A percentile compares a stretch with the other conserved stretches of the same genome.
Conservation (phyloP, 2,113 vertebrate species). For the Gracilinanus agilis region DNA sequence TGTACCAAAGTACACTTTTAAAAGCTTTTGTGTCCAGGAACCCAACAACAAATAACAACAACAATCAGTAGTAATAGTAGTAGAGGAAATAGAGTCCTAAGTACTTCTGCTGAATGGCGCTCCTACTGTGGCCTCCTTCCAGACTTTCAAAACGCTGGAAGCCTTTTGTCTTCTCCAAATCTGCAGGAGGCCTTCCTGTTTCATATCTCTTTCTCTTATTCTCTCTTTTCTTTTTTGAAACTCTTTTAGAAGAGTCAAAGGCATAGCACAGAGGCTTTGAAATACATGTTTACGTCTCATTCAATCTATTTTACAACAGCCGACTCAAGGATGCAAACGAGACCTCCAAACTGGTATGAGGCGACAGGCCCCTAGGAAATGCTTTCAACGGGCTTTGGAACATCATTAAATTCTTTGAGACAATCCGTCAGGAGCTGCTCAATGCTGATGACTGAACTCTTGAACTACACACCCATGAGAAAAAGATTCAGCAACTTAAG, state of each 20-base stretch:
- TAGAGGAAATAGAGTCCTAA: constrained; percentile 64
- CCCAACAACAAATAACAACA: constrained; percentile 56
- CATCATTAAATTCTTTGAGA: not conserved
- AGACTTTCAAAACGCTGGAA: constrained; percentile 69
- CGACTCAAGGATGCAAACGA: not conserved
- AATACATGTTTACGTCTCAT: constrained; percentile 64
- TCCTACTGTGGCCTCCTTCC: constrained; percentile 45
- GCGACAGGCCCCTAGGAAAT: not conserved
- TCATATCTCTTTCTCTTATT: constrained; percentile 51
- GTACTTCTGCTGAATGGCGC: constrained; percentile 61
- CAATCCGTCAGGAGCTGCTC: not conserved
- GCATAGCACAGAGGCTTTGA: constrained; percentile 62
- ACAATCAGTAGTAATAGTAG: constrained; percentile 9
- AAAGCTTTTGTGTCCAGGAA: constrained; percentile 71
- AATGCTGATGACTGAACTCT: not conserved
- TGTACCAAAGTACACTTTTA: constrained; percentile 59
- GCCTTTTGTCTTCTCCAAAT: constrained; percentile 73
- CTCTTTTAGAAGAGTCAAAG: constrained; percentile 69
- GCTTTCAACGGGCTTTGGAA: not conserved
- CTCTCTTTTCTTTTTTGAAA: constrained; percentile 57
- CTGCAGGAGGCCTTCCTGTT: constrained; percentile 59
- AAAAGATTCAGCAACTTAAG: not conserved
- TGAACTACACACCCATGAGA: not conserved
- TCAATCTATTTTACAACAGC: not conserved
- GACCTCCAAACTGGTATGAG: not conserved